Conservation (phyloP, 92 coral and sea anemone species). For the Anthopleura xanthogrammica region DNA sequence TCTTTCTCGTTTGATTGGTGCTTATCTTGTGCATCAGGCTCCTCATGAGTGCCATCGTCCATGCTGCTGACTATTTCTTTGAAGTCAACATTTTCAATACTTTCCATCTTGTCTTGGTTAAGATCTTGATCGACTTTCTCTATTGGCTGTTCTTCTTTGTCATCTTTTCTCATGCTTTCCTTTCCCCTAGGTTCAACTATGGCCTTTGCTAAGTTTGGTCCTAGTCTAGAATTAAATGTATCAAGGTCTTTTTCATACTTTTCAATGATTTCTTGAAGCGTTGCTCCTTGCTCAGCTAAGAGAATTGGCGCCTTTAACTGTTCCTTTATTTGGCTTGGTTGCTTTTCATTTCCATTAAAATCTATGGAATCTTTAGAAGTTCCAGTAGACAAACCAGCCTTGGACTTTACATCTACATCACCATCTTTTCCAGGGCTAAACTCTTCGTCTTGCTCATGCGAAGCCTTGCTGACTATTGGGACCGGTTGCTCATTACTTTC, state of each 20-base stretch:
- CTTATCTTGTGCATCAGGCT: not conserved
- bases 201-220: conserved; percentile 21
- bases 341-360: not conserved
- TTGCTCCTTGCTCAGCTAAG: conserved; percentile 17
- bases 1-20: not conserved
- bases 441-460: not conserved
- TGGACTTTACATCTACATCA: not conserved
- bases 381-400: not conserved
- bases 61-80: not conserved
- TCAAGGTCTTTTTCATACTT: conserved; percentile 51
- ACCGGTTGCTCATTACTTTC: not conserved
- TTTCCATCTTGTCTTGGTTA: not conserved
- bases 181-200: not conserved
- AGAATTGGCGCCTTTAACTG: conserved; percentile 9
- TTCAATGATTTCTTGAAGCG: conserved; percentile 46
- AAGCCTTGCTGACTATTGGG: not conserved
- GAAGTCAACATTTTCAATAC: not conserved
- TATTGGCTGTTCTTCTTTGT: not conserved
- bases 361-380: not conserved
- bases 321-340: not conserved
- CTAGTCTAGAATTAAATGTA: conserved; percentile 7
- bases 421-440: not conserved
- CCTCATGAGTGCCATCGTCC: not conserved
- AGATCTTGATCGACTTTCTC: not conserved
- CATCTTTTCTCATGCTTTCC: not conserved